Percentiles rank a stretch among this genome's conserved stretches.
Conservation (phyloP, 92 coral and sea anemone genomes). For the Zoanthus gigantus region DNA sequence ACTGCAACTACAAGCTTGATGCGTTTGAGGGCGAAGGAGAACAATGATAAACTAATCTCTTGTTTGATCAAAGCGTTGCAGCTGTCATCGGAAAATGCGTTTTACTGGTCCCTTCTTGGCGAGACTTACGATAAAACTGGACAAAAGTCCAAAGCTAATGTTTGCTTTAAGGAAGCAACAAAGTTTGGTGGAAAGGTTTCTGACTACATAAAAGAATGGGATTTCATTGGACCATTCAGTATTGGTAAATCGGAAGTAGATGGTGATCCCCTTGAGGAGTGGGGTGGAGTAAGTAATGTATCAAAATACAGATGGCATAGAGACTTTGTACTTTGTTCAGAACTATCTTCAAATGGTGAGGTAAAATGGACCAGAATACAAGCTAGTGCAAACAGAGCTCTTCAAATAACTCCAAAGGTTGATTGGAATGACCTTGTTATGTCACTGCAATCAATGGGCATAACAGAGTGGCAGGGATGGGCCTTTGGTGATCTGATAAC, state of each 20-base stretch:
- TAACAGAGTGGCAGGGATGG: constrained; percentile 99
- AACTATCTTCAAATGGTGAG: constrained; percentile 78
- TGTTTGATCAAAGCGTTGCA: constrained; percentile 78
- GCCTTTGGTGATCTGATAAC: constrained; percentile 82
- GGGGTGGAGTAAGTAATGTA: constrained; percentile 85
- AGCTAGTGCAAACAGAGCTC: constrained; percentile 50
- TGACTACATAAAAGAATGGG: constrained; percentile 81
- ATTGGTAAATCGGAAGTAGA: constrained; percentile 94
- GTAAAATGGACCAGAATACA: constrained; percentile 70
- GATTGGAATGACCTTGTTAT: constrained; percentile 85
- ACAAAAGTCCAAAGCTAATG: constrained; percentile 70
- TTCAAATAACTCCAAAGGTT: constrained; percentile 64
- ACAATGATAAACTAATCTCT: constrained; percentile 69
- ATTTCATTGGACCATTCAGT: constrained; percentile 93
- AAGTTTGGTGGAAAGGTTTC: constrained; percentile 75
- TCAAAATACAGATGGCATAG: constrained; percentile 77
- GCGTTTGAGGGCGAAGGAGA: constrained; percentile 74
- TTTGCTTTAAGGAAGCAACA: constrained; percentile 87
- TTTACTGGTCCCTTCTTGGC: constrained; percentile 85
- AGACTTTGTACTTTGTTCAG: constrained; percentile 76
- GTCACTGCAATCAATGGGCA: constrained; percentile 83
- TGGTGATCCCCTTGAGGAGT: constrained; percentile 96
- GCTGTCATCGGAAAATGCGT: constrained; percentile 57
- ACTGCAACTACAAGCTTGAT: constrained; percentile 58
- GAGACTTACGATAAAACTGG: constrained; percentile 65